Percentiles rank a stretch among this genome's conserved stretches.
Conservation (phyloP, 1,140 invertebrate species). For the Coelopa frigida region DNA sequence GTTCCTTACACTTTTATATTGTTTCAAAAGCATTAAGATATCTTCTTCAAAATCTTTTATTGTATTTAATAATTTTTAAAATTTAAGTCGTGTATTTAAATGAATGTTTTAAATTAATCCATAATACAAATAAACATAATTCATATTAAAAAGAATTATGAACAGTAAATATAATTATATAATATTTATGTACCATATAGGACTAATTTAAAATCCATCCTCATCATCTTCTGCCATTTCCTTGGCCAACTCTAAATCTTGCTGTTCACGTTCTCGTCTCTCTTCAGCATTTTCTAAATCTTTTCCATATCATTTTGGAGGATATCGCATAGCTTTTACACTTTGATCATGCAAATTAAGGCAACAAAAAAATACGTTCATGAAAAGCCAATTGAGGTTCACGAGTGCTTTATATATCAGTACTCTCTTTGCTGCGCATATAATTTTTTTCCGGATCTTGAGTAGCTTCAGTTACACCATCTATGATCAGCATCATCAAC, state of each 20-base stretch:
- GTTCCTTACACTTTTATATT: no score
- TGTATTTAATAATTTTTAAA: no score
- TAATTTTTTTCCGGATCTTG: constrained; percentile 92
- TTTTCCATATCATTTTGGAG: constrained; percentile 97
- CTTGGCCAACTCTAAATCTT: constrained; percentile 95
- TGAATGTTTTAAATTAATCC: no score
- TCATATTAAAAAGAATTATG: no score
- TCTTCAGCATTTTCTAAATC: constrained; percentile 97
- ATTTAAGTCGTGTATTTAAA: no score
- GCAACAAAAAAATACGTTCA: constrained; percentile 94
- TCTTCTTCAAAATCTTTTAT: no score
- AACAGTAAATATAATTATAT: no score
- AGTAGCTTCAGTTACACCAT: constrained; percentile 97
- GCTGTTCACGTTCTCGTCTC: constrained; percentile 89
- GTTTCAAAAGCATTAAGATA: no score
- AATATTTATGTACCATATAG: no score
- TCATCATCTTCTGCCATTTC: constrained; percentile 99
- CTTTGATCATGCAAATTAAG: constrained; percentile 96
- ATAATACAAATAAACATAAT: no score
- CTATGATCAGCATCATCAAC: constrained; percentile 98
- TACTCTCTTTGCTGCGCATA: constrained; percentile 95
- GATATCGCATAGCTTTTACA: constrained; percentile 98
- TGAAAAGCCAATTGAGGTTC: constrained; percentile 97
- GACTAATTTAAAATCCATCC: constrained; percentile 74
- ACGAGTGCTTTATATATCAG: constrained; percentile 93